Evolutionary conservation across 2,888 invertebrate species (phyloP), one percentile per base, ranked within the genome.

Genomic region (Brachylomia viminalis): DNA sequence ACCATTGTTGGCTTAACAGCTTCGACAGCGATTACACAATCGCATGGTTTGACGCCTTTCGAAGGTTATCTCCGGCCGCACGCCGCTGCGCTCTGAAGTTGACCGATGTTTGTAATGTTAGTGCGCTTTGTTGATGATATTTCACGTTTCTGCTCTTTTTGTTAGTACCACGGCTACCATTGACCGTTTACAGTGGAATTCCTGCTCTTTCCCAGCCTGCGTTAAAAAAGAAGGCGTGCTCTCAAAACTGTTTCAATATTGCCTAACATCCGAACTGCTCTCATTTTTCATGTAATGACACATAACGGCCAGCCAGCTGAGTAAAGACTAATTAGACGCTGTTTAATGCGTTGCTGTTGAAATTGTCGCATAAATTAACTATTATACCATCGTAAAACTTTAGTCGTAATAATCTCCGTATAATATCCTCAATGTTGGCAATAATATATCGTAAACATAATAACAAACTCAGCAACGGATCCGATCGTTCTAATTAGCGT

Each of bases 1-100:
- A 88, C 92, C 92, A 93, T 95, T 95, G 95, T 95, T 93, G 91
- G 90, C 90, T 91, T 92, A 94, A 93, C 94, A 92, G 90, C 92
- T 93, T 90, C 83, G 87, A 88, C 87, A 90, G 88, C 90, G 89
- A 92, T 94, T 94, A 93, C 93, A 95, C 94, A 94, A 94, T 92
- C 91, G 92, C 91, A 89, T 92, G 92, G 92, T 93, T 93, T 92
- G 91, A 92, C 92, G 93, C 89, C 88, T 88, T 90, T 90, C 90
- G 92, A 93, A 95, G 94, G 94, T 94, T 94, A 94, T 95, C 94
- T 91, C 84, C 79, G 69, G 64, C 82, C 84, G 78, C 67, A 71
- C 77, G 69, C 77, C 70, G 79, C 83, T 82, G 72, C 78, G 70
- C 87, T 83, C 86, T 88, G 84, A 79, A 80, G 85, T 89, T 83